Evolutionary conservation across 2,113 vertebrate genomes (phyloP).

Genomic region (Macrotis lagotis): DNA sequence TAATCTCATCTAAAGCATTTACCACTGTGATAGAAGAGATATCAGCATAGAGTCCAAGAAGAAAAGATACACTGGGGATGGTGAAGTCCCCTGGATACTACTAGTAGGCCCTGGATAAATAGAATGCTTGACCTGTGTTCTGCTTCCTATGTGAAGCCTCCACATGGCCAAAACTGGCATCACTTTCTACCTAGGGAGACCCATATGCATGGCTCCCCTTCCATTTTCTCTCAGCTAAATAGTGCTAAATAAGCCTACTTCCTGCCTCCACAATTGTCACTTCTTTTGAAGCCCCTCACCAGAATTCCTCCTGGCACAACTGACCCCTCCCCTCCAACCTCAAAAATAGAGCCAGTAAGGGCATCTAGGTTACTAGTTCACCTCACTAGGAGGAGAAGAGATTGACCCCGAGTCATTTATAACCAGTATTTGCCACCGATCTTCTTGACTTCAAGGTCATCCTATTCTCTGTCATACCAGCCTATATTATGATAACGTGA

Average conservation of each 20-base stretch:
- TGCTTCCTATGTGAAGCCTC: background rate
- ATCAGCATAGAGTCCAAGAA: background rate
- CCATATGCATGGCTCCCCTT: background rate
- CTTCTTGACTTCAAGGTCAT: background rate
- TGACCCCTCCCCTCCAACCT: background rate
- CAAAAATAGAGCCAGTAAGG: background rate
- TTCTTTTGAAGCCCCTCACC: background rate
- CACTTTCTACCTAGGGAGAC: background rate
- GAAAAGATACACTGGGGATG: background rate
- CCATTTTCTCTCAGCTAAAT: background rate
- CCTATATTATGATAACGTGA: background rate
- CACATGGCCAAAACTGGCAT: background rate
- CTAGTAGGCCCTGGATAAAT: background rate
- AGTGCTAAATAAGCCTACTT: background rate
- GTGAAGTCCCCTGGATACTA: background rate
- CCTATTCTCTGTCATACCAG: background rate
- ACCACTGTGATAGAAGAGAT: background rate
- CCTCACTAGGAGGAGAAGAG: background rate
- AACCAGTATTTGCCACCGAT: background rate
- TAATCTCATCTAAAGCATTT: background rate
- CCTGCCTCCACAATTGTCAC: background rate
- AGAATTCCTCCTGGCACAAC: background rate
- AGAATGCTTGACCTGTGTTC: too few relatives aligned
- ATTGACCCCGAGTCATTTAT: background rate
- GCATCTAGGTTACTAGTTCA: background rate